phyloP scores from a whole-genome alignment of 2,797 vertebrate genomes.

The Myiotriccus ornatus region DNA sequence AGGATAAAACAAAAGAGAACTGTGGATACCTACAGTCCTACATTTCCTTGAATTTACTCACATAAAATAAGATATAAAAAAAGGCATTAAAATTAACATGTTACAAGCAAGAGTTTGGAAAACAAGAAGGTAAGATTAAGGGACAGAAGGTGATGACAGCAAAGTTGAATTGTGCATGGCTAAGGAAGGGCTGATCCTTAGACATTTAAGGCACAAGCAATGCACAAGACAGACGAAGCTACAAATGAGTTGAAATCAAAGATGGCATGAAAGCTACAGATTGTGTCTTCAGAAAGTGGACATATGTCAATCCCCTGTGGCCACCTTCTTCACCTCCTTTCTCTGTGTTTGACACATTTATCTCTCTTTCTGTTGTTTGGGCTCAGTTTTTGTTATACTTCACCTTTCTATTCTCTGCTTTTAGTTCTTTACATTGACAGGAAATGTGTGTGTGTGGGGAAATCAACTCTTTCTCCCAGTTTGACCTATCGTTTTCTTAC shows the following conservation, averaged over 20 bases:
- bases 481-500: not conserved
- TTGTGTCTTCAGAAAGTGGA: not conserved
- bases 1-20: not conserved
- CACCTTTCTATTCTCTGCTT: not conserved
- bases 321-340: not conserved
- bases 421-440: not conserved
- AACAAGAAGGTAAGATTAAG: not conserved
- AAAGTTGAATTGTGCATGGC: not conserved
- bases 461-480: not conserved
- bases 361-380: not conserved
- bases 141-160: not conserved
- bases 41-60: not conserved
- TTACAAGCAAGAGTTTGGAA: not conserved
- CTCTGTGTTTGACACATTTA: not conserved
- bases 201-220: not conserved
- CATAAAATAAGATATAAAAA: not conserved
- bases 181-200: not conserved
- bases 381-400: not conserved
- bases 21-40: not conserved
- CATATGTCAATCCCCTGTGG: fast-evolving
- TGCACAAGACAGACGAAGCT: not conserved
- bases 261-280: not conserved
- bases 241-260: not conserved
- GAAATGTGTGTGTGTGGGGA: not conserved
- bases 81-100: not conserved